Evolutionary conservation across 2,797 vertebrate species (phyloP).

Genomic region (Chelon labrosus): DNA sequence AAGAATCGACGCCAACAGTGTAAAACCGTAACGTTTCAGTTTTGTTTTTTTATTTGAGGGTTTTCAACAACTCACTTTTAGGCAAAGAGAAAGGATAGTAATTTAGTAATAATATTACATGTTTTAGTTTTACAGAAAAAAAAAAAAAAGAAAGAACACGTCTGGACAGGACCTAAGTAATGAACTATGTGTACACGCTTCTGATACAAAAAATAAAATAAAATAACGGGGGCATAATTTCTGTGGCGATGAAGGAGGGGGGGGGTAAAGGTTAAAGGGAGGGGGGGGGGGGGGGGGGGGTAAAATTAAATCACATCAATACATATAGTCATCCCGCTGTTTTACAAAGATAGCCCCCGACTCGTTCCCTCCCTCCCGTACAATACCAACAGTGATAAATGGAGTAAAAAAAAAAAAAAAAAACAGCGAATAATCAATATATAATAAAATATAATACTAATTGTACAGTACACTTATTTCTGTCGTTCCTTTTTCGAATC

Average conservation of each 20-base stretch:
- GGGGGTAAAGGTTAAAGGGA: slow-evolving; percentile 52
- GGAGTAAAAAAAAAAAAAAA: slow-evolving; percentile 77
- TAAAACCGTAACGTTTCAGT: slow-evolving; percentile 38
- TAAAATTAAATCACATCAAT: slow-evolving; percentile 78
- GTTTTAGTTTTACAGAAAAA: slow-evolving; percentile 85
- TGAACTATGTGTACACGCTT: slow-evolving; percentile 85
- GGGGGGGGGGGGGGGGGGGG: slow-evolving; percentile 31
- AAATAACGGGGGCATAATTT: slow-evolving; percentile 59
- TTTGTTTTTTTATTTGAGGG: slow-evolving; percentile 76
- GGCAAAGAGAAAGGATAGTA: slow-evolving; percentile 84
- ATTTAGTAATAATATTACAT: slow-evolving; percentile 88
- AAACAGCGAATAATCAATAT: slow-evolving; percentile 82
- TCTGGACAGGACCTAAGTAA: slow-evolving; percentile 84
- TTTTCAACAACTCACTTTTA: slow-evolving; percentile 86
- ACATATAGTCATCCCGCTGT: slow-evolving; percentile 80
- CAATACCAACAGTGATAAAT: slow-evolving; percentile 83
- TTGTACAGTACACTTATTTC: slow-evolving; percentile 87
- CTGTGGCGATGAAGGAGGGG: slow-evolving; percentile 67
- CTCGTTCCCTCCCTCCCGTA: slow-evolving; percentile 74
- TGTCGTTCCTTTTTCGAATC: slow-evolving; percentile 65
- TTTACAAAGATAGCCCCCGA: slow-evolving; percentile 79
- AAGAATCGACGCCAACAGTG: slow-evolving; percentile 2
- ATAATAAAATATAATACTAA: slow-evolving; percentile 89
- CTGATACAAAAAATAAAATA: slow-evolving; percentile 75
- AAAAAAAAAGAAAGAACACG: slow-evolving; percentile 73